Evolutionary conservation across 2,888 invertebrate genomes (phyloP).

Genomic region (Scaptomyza flava): DNA sequence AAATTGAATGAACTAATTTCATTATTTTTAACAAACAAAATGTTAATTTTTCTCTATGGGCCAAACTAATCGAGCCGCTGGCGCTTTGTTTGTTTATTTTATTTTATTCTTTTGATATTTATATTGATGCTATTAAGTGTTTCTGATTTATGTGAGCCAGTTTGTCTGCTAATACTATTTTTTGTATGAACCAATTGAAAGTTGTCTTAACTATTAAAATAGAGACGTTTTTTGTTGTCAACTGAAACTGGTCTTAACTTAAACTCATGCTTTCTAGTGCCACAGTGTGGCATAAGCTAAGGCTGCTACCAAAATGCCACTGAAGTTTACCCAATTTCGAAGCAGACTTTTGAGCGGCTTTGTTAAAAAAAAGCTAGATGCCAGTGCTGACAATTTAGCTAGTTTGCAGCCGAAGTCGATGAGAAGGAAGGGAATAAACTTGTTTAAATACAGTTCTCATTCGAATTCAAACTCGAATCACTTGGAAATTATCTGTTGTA

Average conservation of each 20-base stretch:
- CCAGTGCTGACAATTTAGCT: slow-evolving; percentile 18
- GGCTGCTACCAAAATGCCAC: slow-evolving; percentile 18
- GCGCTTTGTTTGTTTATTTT: slow-evolving; percentile 2
- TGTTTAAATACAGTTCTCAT: not conserved
- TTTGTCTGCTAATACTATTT: slow-evolving; percentile 42
- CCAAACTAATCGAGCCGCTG: slow-evolving; percentile 1
- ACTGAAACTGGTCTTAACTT: slow-evolving; percentile 55
- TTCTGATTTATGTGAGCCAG: slow-evolving; percentile 49
- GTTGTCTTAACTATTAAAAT: slow-evolving; percentile 50
- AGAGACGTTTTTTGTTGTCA: slow-evolving; percentile 30
- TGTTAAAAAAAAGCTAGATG: not conserved
- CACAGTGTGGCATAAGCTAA: slow-evolving; percentile 23
- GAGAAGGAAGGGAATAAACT: not conserved
- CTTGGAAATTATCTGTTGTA: not conserved
- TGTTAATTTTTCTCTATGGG: slow-evolving; percentile 21
- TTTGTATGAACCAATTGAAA: slow-evolving; percentile 35
- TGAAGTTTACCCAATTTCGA: not conserved
- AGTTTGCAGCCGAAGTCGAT: not conserved
- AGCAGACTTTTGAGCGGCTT: slow-evolving; percentile 45
- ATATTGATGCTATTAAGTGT: slow-evolving; percentile 37
- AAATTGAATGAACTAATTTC: slow-evolving; percentile 56
- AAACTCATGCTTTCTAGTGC: not conserved
- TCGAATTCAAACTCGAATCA: not conserved
- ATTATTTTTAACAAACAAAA: slow-evolving; percentile 51
- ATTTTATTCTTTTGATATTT: slow-evolving; percentile 45